Percentiles rank a stretch among this genome's conserved stretches.
Conservation (phyloP, 1,140 invertebrate genomes). For the Ceratosolen solmsi region DNA sequence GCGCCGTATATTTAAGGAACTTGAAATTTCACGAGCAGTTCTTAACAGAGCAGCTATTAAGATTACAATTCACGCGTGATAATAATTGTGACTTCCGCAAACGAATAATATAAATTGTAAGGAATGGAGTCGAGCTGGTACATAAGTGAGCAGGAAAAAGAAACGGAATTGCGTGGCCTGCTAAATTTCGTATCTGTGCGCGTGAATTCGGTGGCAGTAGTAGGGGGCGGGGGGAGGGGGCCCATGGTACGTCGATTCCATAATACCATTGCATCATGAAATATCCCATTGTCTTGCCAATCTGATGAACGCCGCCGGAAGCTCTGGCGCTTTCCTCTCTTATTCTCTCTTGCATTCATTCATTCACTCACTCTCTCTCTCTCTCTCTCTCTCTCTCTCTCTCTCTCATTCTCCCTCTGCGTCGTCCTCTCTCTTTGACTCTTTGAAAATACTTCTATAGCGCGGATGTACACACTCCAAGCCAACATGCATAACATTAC, state of each 20-base stretch:
- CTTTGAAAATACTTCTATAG: constrained; percentile 51
- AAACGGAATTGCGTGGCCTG: constrained; percentile 5
- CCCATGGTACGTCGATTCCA: constrained; percentile 54
- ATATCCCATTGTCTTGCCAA: constrained; percentile 66
- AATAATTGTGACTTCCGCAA: constrained; percentile 10
- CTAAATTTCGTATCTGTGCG: constrained; percentile 44
- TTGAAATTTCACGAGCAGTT: neutral
- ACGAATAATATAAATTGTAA: constrained; percentile 20
- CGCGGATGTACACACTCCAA: constrained; percentile 55
- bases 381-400: neutral
- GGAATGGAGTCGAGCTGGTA: neutral
- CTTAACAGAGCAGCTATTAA: neutral
- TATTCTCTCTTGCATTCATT: neutral
- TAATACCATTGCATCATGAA: constrained; percentile 65
- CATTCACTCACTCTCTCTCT: neutral
- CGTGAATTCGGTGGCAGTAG: constrained; percentile 57
- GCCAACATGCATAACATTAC: neutral
- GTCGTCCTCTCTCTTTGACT: neutral
- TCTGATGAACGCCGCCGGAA: constrained; percentile 65
- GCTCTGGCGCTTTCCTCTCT: constrained; percentile 54
- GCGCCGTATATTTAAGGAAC: neutral
- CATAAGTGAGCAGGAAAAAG: neutral
- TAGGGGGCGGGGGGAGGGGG: constrained; percentile 27
- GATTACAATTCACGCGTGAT: neutral
- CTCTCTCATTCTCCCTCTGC: too few species aligned